Conservation (phyloP, 2,888 invertebrate species). For the Zhuqinia jingwanae region DNA sequence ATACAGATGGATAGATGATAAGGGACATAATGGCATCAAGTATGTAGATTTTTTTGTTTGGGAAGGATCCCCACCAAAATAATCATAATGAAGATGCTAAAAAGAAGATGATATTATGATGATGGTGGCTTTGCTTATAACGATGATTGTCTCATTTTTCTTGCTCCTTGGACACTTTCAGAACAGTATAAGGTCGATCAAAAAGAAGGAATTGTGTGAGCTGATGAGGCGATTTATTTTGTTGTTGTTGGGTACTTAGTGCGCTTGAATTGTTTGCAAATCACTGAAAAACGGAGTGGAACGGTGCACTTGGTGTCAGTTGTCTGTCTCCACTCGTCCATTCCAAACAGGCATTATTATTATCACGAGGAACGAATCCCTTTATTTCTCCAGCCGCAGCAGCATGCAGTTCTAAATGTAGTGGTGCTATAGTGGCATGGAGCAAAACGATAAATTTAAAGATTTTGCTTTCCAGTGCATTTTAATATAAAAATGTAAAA, state of each 20-base stretch:
- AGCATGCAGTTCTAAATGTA: background rate
- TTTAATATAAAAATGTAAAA: no score
- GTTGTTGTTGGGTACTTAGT: conserved; percentile 14
- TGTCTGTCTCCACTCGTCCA: conserved; percentile 52
- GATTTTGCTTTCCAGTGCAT: no score
- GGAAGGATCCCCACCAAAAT: conserved; percentile 24
- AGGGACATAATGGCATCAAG: conserved; percentile 26
- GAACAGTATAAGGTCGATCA: conserved; percentile 39
- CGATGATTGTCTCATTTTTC: conserved; percentile 38
- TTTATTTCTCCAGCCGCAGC: conserved; percentile 1
- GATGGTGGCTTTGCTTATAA: conserved; percentile 14
- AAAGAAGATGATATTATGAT: conserved; percentile 50
- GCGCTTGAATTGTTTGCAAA: conserved; percentile 18
- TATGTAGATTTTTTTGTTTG: conserved; percentile 6
- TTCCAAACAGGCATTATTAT: conserved; percentile 38
- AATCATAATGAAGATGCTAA: conserved; percentile 51
- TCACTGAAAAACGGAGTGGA: conserved; percentile 68
- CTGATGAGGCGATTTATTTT: conserved; percentile 13
- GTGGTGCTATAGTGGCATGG: no score
- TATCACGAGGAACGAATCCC: background rate
- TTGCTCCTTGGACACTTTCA: conserved; percentile 48
- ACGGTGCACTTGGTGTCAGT: conserved; percentile 58
- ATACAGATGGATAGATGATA: conserved; percentile 41
- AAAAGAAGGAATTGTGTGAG: conserved; percentile 4
- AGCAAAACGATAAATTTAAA: no score